Evolutionary conservation across 2,888 invertebrate species (phyloP), one percentile per base, ranked within the genome.

Genomic region (Hedya salicella): DNA sequence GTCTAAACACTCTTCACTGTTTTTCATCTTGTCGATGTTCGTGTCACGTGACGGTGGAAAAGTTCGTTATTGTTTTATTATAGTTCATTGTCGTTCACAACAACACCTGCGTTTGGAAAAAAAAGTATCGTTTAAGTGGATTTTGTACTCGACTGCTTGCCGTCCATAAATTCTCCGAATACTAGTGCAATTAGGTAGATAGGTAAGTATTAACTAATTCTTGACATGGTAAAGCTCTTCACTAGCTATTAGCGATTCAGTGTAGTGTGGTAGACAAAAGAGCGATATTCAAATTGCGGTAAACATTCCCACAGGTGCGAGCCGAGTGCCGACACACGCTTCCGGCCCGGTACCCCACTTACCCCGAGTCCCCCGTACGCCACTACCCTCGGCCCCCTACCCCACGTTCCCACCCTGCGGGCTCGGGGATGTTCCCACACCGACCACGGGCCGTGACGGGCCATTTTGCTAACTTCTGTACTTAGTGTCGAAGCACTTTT

Each of bases 1-100:
- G 85, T 86, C 79, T 90, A 92, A 88, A 89, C 92, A 92, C 88
- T 92, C 92, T 76, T 92, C 92, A 78, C 92, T 89, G 83, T 92
- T 92, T 87, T 92, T 92, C 92, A 92, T 92, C 89, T 91, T 92
- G 89, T 66, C 69, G 70, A 72, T 71, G 71, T 76, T 79, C 77
- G 79, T 80, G 79, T 90, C 82, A 90, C 85, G 87, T 89, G 80
- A 88, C 85, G 72, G 75, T 85, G 65, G 75, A 84, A 83, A 80
- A 75, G 81, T 80, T 83, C 77, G 78, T 83, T 73, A 78, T 73
- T 77, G 74, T 74, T 67, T 68, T 71, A 73, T 73, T 75, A 81
- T 77, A 80, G 81, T 80, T 82, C 82, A 88, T 82, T 79, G 79
- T 80, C 76, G 76, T 74, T 79, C 73, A 74, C 72, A 73, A 70